phyloP scores from a whole-genome alignment of 2,888 invertebrate genomes.

The Tetropium fuscum region DNA sequence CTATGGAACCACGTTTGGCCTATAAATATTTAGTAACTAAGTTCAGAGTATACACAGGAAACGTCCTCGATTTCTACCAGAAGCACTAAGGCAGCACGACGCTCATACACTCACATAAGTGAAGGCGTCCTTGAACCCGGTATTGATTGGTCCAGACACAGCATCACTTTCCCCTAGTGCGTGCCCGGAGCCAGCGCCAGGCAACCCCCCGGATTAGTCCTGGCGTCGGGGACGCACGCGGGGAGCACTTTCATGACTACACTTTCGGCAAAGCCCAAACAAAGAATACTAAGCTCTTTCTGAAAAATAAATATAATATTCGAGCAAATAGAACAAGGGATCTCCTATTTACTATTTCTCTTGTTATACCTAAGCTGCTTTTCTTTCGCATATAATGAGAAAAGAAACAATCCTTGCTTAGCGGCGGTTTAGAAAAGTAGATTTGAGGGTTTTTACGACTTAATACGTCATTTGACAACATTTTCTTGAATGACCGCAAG shows the following conservation, averaged over 20 bases:
- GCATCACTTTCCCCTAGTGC: constrained; percentile 65
- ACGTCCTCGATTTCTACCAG: neutral
- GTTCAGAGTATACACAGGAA: neutral
- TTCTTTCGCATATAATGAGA: constrained; percentile 7
- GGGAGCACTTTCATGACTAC: constrained; percentile 22
- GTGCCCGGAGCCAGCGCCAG: constrained; percentile 48
- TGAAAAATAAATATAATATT: constrained; percentile 24
- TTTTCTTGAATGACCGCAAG: neutral
- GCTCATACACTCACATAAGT: constrained; percentile 38
- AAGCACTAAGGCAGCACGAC: constrained; percentile 29
- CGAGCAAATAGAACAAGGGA: constrained; percentile 5
- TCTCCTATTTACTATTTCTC: constrained; percentile 13
- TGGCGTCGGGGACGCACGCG: constrained; percentile 47
- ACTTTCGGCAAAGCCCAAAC: constrained; percentile 8
- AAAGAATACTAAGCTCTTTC: constrained; percentile 21
- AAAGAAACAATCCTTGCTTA: neutral
- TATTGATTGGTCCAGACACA: constrained; percentile 59
- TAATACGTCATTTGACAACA: neutral
- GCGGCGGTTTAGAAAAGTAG: neutral
- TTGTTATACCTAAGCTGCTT: constrained; percentile 5
- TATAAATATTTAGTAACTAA: constrained; percentile 31
- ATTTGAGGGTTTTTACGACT: no score
- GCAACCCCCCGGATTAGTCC: constrained; percentile 50
- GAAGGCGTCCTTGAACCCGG: constrained; percentile 64
- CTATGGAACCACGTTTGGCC: constrained; percentile 23